These are phyloP conservation scores for Actenoides hombroni DNA, from an alignment of 2,113 vertebrate species.

Conservation along the genomic window DNA sequence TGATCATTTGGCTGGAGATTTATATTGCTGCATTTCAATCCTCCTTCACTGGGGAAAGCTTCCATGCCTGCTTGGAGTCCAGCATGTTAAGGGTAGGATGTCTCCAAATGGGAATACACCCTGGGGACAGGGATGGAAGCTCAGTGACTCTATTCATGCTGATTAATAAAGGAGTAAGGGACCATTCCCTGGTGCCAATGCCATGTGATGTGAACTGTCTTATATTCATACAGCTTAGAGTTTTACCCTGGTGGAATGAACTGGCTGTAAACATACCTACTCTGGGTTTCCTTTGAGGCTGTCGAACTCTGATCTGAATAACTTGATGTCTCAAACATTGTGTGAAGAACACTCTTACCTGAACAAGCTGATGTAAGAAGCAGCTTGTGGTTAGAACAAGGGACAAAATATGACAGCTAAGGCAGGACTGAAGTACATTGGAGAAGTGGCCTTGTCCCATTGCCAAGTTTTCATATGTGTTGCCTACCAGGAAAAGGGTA, in stretches of 20 bases:
- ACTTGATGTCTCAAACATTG: no score
- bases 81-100: neutral
- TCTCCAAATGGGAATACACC: neutral
- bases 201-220: neutral
- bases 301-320: no score
- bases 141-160: neutral
- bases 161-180: neutral
- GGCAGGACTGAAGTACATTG: no score
- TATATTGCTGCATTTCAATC: neutral
- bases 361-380: no score
- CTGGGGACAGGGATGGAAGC: neutral
- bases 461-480: no score
- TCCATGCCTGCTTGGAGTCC: neutral
- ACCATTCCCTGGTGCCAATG: neutral
- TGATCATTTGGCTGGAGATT: neutral
- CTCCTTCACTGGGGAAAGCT: neutral
- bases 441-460: no score
- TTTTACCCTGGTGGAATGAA: neutral
- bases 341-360: no score
- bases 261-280: neutral
- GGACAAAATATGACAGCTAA: no score
- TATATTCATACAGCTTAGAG: neutral
- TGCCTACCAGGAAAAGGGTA: no score
- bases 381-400: no score
- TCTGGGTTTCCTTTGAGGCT: neutral